A percentile compares a stretch with the other conserved stretches of the same genome.
Evolutionary conservation across 2,888 invertebrate genomes (phyloP).

Genomic region (Aplocera efformata): DNA sequence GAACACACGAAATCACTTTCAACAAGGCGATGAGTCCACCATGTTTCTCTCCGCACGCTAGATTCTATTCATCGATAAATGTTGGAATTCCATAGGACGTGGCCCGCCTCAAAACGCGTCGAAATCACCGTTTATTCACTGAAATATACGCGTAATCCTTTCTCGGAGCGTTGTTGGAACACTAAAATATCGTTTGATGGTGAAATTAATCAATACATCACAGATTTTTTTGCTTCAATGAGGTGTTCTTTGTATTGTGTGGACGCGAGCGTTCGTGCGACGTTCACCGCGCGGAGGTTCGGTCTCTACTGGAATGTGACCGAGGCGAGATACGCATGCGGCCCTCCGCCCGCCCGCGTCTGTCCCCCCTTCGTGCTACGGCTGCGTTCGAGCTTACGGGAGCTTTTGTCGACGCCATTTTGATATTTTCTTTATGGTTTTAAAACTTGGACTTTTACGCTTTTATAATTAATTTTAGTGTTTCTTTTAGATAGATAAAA

Average conservation of each 20-base stretch:
- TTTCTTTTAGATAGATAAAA: too few species aligned
- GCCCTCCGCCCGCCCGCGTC: constrained; percentile 29
- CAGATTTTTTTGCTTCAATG: constrained; percentile 76
- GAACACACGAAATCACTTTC: constrained; percentile 62
- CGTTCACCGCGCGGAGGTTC: constrained; percentile 65
- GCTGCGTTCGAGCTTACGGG: constrained; percentile 60
- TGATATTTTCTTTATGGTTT: constrained; percentile 14
- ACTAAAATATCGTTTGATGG: constrained; percentile 48
- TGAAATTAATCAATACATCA: constrained; percentile 80
- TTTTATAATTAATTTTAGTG: not conserved
- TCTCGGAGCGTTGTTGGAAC: constrained; percentile 4
- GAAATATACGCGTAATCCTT: constrained; percentile 28
- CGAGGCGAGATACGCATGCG: constrained; percentile 71
- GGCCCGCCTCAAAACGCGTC: constrained; percentile 59
- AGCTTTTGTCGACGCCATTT: constrained; percentile 49
- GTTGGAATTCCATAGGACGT: constrained; percentile 75
- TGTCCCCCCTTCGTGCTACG: constrained; percentile 38
- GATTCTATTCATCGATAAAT: constrained; percentile 79
- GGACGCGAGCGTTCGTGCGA: constrained; percentile 44
- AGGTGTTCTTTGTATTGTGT: constrained; percentile 76
- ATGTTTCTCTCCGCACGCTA: constrained; percentile 70
- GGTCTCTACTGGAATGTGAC: constrained; percentile 75
- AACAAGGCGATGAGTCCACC: constrained; percentile 70
- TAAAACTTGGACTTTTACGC: not conserved
- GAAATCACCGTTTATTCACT: constrained; percentile 40